Evolutionary conservation across 2,888 invertebrate species (phyloP).

Genomic region (Drosophila quinaria): DNA sequence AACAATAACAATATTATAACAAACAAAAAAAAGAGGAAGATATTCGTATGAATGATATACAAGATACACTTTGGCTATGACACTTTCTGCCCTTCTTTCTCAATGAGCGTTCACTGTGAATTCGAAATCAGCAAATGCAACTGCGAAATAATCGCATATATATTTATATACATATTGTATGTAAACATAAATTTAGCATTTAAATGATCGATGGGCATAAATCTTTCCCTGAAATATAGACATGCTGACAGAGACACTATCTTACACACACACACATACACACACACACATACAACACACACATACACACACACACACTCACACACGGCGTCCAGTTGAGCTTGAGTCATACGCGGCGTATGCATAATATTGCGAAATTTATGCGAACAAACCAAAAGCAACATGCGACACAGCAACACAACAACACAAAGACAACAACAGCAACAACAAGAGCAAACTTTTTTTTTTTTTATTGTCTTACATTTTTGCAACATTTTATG

Average conservation of each 20-base stretch:
- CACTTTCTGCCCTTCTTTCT: constrained; percentile 16
- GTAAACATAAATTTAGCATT: constrained; percentile 61
- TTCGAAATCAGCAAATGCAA: constrained; percentile 46
- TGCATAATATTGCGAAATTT: constrained; percentile 69
- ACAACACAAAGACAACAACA: constrained; percentile 1
- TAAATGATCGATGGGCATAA: constrained; percentile 75
- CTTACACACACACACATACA: not conserved
- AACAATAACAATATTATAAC: not conserved
- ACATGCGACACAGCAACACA: constrained; percentile 16
- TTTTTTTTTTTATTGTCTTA: constrained; percentile 45
- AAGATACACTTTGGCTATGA: constrained; percentile 6
- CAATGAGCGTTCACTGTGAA: constrained; percentile 43
- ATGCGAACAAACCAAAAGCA: constrained; percentile 41
- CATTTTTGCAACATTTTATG: constrained; percentile 51
- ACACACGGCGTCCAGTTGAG: constrained; percentile 7
- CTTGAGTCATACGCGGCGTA: constrained; percentile 64
- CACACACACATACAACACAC: not conserved
- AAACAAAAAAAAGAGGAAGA: not conserved
- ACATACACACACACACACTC: not conserved
- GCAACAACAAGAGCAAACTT: constrained; percentile 48
- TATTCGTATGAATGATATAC: not conserved
- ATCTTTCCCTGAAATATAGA: constrained; percentile 36
- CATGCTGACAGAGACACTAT: constrained; percentile 15
- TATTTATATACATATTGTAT: constrained; percentile 7
- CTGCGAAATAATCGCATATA: constrained; percentile 40